A percentile compares a stretch with the other conserved stretches of the same genome.
Conservation (phyloP, 1,140 invertebrate species). For the Drosophila nikananu region DNA sequence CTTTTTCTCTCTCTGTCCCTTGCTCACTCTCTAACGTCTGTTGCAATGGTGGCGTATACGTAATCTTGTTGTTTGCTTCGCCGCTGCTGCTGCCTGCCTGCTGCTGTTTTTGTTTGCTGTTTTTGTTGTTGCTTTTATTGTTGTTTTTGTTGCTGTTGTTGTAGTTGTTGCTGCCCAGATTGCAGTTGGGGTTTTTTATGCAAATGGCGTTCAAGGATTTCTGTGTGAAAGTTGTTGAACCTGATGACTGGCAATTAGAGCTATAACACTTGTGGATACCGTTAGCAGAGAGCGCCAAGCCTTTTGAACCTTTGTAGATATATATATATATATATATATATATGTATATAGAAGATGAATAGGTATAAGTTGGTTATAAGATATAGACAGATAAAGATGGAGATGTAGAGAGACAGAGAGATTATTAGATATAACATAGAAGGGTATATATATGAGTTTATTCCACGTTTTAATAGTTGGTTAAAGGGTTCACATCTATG, state of each 20-base stretch:
- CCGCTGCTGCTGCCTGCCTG: slow-evolving; percentile 9
- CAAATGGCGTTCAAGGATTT: slow-evolving; percentile 85
- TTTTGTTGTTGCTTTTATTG: slow-evolving; percentile 18
- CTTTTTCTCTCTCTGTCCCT: neutral
- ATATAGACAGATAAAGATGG: too few relatives aligned
- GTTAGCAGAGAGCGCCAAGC: neutral
- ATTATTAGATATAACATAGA: too few relatives aligned
- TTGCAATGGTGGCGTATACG: slow-evolving; percentile 78
- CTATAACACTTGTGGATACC: slow-evolving; percentile 43
- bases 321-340: neutral
- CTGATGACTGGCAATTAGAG: slow-evolving; percentile 78
- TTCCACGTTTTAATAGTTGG: too few relatives aligned
- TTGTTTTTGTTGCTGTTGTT: slow-evolving; percentile 1
- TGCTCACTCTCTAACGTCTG: slow-evolving; percentile 30
- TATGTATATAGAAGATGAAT: neutral
- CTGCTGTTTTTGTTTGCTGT: slow-evolving; percentile 26
- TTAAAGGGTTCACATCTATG: too few relatives aligned
- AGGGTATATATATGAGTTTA: too few relatives aligned
- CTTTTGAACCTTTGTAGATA: neutral
- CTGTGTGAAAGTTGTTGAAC: slow-evolving; percentile 85
- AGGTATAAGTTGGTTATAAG: neutral
- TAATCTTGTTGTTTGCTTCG: slow-evolving; percentile 69
- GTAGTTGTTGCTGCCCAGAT: slow-evolving; percentile 32
- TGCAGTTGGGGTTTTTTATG: slow-evolving; percentile 53
- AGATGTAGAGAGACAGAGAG: too few relatives aligned